Conservation (phyloP, 2,888 invertebrate genomes). For the Tetragnatha montana region DNA sequence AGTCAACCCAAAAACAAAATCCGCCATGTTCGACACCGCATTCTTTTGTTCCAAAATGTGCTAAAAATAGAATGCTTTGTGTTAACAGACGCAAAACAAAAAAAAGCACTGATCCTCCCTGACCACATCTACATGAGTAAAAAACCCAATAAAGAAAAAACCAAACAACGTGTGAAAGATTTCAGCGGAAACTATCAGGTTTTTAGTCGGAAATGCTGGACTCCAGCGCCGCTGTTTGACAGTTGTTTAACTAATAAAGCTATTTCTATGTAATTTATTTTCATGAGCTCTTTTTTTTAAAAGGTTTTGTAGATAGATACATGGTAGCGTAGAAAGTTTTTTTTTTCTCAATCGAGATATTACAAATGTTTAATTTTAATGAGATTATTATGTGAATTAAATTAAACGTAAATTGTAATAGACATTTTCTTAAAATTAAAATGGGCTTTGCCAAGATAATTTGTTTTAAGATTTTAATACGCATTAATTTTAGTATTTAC, state of each 20-base stretch:
- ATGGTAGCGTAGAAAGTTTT: no score
- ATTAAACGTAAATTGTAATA: no score
- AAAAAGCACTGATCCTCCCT: slow-evolving; percentile 20
- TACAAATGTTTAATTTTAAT: no score
- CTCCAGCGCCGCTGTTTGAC: neutral
- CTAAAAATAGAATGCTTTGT: slow-evolving; percentile 65
- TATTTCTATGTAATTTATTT: no score
- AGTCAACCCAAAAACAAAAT: slow-evolving; percentile 61
- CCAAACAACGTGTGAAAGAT: slow-evolving; percentile 56
- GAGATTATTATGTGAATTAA: no score
- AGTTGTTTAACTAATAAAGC: slow-evolving; percentile 23
- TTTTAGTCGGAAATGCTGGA: slow-evolving; percentile 40
- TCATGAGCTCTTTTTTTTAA: no score
- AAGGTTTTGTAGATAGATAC: no score
- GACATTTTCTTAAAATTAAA: no score
- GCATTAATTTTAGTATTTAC: no score
- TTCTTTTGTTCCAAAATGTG: slow-evolving; percentile 42
- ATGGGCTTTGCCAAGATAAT: no score
- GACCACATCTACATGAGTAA: slow-evolving; percentile 5
- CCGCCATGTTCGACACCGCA: slow-evolving; percentile 36
- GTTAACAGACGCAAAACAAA: slow-evolving; percentile 1
- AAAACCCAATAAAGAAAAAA: slow-evolving; percentile 27
- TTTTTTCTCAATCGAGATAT: no score
- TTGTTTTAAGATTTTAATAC: no score
- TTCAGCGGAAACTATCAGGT: slow-evolving; percentile 62